These are phyloP conservation scores for Rhabditoides inermis DNA, from an alignment of 2,888 invertebrate genomes.

Conservation along the genomic window DNA sequence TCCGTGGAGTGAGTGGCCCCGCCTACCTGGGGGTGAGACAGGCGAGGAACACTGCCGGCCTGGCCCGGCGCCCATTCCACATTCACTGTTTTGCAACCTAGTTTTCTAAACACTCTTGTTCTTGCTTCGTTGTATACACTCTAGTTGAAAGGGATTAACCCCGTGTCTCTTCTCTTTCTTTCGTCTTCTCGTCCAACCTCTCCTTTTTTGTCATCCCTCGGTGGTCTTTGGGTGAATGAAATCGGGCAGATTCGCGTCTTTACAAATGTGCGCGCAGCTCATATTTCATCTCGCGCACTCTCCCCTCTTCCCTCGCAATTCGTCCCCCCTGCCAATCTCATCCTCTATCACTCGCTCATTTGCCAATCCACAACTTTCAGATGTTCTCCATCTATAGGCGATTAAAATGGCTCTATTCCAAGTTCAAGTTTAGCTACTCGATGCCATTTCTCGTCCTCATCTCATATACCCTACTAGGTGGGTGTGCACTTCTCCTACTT, in stretches of 20 bases:
- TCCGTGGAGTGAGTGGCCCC: too few species aligned
- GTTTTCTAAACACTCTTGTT: too few species aligned
- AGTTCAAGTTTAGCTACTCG: constrained; percentile 17
- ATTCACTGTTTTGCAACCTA: too few species aligned
- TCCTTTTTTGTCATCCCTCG: constrained; percentile 4
- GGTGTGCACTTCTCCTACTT: too few species aligned
- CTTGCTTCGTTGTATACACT: too few species aligned
- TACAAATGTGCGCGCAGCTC: not conserved
- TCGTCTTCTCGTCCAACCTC: constrained; percentile 9
- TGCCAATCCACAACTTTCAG: too few species aligned
- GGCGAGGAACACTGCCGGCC: too few species aligned
- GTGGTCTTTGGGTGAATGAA: not conserved
- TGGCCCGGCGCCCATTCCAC: too few species aligned
- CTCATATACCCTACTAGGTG: constrained; percentile 42
- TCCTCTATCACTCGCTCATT: not conserved
- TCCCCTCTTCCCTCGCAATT: constrained; percentile 8
- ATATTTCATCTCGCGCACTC: constrained; percentile 1
- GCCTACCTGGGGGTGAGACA: too few species aligned
- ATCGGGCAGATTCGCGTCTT: not conserved
- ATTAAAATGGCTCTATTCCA: constrained; percentile 20
- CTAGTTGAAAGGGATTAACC: too few species aligned
- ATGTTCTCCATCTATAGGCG: constrained; percentile 13
- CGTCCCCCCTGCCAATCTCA: constrained; percentile 6
- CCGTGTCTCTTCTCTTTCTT: constrained; percentile 5
- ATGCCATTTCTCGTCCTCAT: constrained; percentile 28